Percentiles rank a stretch among this genome's conserved stretches.
These are phyloP conservation scores for Alentia gelatinosa DNA, from an alignment of 2,888 invertebrate genomes.

Conservation along the genomic window DNA sequence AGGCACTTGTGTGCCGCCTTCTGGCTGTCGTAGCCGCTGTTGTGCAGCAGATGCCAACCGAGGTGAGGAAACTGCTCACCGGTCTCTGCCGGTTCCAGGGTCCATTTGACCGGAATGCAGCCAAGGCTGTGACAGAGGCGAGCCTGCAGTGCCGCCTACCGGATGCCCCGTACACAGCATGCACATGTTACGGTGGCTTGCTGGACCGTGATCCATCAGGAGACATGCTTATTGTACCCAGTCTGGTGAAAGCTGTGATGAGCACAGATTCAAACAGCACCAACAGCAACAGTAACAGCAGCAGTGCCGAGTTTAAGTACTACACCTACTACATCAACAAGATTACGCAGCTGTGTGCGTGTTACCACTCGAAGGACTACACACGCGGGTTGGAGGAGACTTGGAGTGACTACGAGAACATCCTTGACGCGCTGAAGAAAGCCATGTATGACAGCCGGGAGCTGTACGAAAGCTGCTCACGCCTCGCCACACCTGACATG, in stretches of 20 bases:
- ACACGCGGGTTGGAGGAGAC: constrained; percentile 38
- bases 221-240: neutral
- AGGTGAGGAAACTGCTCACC: neutral
- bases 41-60: constrained; percentile 43
- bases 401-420: constrained; percentile 55
- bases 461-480: constrained; percentile 41
- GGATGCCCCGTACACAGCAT: constrained; percentile 14
- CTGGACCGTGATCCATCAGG: constrained; percentile 31
- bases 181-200: constrained; percentile 35
- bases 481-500: constrained; percentile 46
- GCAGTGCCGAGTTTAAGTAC: constrained; percentile 31
- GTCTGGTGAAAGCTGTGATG: neutral
- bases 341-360: constrained; percentile 33
- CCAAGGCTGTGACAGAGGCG: constrained; percentile 26
- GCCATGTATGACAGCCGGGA: constrained; percentile 47
- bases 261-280: neutral
- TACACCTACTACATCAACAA: constrained; percentile 49
- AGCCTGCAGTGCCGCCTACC: constrained; percentile 13
- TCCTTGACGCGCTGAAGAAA: constrained; percentile 51
- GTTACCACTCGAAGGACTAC: constrained; percentile 55
- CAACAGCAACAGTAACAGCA: constrained; percentile 28
- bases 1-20: neutral
- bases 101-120: constrained; percentile 32
- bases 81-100: constrained; percentile 30
- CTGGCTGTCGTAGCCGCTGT: constrained; percentile 35